These are phyloP conservation scores for Synergus itoensis DNA, from an alignment of 2,888 invertebrate genomes.

Conservation along the genomic window DNA sequence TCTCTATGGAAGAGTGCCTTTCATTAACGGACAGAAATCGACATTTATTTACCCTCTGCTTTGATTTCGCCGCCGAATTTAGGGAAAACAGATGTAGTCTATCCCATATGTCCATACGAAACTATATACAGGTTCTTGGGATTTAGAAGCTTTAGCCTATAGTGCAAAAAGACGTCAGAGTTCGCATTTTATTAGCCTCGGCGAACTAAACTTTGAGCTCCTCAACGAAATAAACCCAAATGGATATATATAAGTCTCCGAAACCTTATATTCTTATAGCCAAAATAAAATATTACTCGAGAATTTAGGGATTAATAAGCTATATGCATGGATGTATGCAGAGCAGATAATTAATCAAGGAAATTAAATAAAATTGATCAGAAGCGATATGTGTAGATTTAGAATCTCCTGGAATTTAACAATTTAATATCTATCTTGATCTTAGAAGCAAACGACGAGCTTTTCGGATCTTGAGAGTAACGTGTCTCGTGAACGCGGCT, in stretches of 20 bases:
- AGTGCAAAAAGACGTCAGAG: background rate
- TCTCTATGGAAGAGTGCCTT: conserved; percentile 53
- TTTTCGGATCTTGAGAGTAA: conserved; percentile 56
- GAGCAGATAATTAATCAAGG: background rate
- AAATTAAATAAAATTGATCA: background rate
- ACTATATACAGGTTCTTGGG: conserved; percentile 50
- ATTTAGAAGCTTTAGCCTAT: conserved; percentile 33
- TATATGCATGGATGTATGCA: too few relatives aligned
- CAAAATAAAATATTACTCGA: too few relatives aligned
- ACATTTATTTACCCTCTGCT: conserved; percentile 42
- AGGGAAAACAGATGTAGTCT: conserved; percentile 53
- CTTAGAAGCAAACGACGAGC: conserved; percentile 45
- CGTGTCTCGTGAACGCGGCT: conserved; percentile 58
- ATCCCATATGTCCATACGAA: conserved; percentile 48
- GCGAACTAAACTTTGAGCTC: too few relatives aligned
- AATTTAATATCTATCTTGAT: conserved; percentile 15
- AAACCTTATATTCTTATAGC: background rate
- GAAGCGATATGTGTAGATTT: background rate
- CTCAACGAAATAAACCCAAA: too few relatives aligned
- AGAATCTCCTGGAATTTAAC: background rate
- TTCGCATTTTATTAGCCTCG: background rate
- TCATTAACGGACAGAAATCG: conserved; percentile 52
- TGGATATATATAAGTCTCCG: too few relatives aligned
- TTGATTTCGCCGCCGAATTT: conserved; percentile 54
- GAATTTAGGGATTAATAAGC: too few relatives aligned